phyloP scores from a whole-genome alignment of 2,797 vertebrate genomes.

The Falco berigora region DNA sequence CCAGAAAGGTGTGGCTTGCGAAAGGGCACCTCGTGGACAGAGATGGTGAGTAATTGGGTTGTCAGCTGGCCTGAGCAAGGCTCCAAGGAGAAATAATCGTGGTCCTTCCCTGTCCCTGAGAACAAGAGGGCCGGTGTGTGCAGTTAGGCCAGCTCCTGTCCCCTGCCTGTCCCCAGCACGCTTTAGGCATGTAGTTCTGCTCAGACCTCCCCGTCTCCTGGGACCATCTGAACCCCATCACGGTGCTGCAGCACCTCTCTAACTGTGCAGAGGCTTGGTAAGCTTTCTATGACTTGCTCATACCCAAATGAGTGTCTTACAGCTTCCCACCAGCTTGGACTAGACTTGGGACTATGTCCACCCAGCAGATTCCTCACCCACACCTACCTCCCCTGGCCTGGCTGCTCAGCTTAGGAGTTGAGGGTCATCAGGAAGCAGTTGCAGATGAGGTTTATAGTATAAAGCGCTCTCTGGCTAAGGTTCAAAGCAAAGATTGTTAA shows the following conservation, averaged over 20 bases:
- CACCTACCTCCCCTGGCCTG: not conserved
- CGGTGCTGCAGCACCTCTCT: not conserved
- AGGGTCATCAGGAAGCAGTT: not conserved
- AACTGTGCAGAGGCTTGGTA: not conserved
- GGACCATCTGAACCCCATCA: not conserved
- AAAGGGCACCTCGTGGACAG: not conserved
- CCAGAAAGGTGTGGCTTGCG: not conserved
- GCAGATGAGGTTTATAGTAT: not conserved
- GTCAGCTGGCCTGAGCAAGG: accelerated
- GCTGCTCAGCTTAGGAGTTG: not conserved
- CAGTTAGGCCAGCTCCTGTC: not conserved
- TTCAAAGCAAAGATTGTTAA: slow-evolving; percentile 2
- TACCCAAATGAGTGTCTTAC: not conserved
- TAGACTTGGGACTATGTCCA: not conserved
- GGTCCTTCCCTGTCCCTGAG: not conserved
- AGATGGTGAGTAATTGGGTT: accelerated
- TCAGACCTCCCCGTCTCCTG: not conserved
- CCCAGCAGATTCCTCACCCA: not conserved
- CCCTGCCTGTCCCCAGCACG: not conserved
- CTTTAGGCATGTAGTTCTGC: not conserved
- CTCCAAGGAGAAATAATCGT: not conserved
- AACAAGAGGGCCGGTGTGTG: not conserved
- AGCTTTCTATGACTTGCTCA: not conserved
- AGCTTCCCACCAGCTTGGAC: not conserved
- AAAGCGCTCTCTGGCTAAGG: not conserved